Evolutionary conservation across 2,888 invertebrate genomes (phyloP), one percentile per base, ranked within the genome.

Genomic region (Plebejus argus): DNA sequence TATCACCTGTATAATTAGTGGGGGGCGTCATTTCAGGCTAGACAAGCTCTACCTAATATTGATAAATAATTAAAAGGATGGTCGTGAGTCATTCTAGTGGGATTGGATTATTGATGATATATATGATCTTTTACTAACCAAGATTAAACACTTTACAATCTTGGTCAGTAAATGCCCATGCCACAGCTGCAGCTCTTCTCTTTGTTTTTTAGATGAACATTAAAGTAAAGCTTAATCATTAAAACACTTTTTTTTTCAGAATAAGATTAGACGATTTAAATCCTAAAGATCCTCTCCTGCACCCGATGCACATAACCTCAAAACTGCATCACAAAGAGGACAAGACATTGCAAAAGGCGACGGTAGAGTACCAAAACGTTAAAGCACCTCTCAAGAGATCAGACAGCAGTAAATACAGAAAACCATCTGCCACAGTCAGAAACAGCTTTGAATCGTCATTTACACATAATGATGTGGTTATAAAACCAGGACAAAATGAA

Each of bases 291-390:
- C 94, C 95, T 15, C 87, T 95, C 80, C 86, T 96, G 82, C 94
- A 95, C 80, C 95, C 95, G 76, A 88, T 97, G 81, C 94, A 95
- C 82, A 96, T 97, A 77, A 95, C 95, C 70, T 95, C 96, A 70
- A 96, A 96, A 86, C 88, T 97, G 56, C 97, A 97, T 84, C 96
- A 96, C 86, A 97, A 97, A 86, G 97, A 98, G 87, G 98, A 98
- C 87, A 97, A 96, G 84, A 96, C 96, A 39, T 90, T 98, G 7
- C 96, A 96, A 76, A 96, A 96, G 81, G 97, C 96, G 0, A 96
- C 96, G 3, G 96, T 98, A 2, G 96, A 96, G 45, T 97, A 97
- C 82, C 95, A 95, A 80, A 96, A 95, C 83, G 94, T 95, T 0
- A 96, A 96, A 86, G 92, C 94, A 1, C 92, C 95, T 0, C 90